Percentiles rank a stretch among this genome's conserved stretches.
phyloP scores from a whole-genome alignment of 2,888 invertebrate genomes.

The Chloroclysta siterata region DNA sequence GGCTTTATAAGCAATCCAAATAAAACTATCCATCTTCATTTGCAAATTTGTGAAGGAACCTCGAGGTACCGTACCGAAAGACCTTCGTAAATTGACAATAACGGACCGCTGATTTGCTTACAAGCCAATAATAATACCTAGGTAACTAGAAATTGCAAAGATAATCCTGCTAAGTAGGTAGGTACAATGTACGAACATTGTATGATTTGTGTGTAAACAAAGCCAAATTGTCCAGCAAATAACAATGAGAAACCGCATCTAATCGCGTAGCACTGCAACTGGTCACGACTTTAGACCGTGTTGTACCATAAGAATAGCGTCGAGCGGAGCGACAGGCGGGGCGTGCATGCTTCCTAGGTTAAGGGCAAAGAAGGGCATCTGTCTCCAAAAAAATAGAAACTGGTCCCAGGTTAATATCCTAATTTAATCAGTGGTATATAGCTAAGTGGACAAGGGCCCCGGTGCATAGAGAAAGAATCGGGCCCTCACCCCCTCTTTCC shows the following conservation, averaged over 20 bases:
- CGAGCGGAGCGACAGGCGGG: conserved; percentile 5
- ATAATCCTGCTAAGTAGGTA: conserved; percentile 24
- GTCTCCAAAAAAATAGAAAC: too few relatives aligned
- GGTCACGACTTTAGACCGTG: conserved; percentile 37
- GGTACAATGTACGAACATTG: conserved; percentile 28
- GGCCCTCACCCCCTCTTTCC: too few relatives aligned
- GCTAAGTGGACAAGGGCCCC: too few relatives aligned
- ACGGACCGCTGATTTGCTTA: conserved; percentile 18
- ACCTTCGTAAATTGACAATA: conserved; percentile 24
- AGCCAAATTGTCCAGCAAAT: conserved; percentile 44
- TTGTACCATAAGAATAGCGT: conserved; percentile 7
- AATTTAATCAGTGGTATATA: too few relatives aligned
- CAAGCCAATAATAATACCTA: conserved; percentile 17
- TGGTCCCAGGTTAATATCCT: too few relatives aligned
- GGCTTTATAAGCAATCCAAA: too few relatives aligned
- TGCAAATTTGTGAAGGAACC: not conserved
- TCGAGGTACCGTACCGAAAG: conserved; percentile 22
- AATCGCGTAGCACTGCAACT: conserved; percentile 38
- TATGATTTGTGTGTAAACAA: conserved; percentile 37
- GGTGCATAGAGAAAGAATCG: too few relatives aligned
- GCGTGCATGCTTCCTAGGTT: not conserved
- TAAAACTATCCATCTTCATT: not conserved
- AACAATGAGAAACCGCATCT: conserved; percentile 46
- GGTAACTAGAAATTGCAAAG: conserved; percentile 10
- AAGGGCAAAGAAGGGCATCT: not conserved